phyloP scores from a whole-genome alignment of 1,140 invertebrate species.

The Drosophila watanabei region DNA sequence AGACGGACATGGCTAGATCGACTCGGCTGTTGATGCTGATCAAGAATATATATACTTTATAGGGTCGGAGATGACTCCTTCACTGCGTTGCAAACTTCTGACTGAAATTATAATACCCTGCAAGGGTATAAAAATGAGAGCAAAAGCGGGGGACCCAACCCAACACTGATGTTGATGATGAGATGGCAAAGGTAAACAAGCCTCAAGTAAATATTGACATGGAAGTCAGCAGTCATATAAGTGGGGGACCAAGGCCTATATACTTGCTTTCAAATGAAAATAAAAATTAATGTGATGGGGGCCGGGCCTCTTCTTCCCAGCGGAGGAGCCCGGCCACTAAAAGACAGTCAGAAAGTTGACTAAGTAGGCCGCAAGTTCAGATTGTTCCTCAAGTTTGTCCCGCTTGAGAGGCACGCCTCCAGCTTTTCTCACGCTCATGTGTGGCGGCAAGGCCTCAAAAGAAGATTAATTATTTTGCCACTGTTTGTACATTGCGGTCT shows the following conservation, averaged over 20 bases:
- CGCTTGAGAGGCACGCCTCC: not conserved
- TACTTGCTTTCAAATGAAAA: slow-evolving; percentile 24
- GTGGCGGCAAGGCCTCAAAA: slow-evolving; percentile 18
- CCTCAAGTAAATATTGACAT: slow-evolving; percentile 68
- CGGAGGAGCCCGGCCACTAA: slow-evolving; percentile 27
- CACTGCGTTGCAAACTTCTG: too few relatives aligned
- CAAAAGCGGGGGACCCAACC: not conserved
- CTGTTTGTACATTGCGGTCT: slow-evolving; percentile 18
- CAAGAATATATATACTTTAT: too few relatives aligned
- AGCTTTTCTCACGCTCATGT: slow-evolving; percentile 17
- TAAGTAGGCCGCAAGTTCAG: slow-evolving; percentile 47
- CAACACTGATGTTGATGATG: slow-evolving; percentile 47
- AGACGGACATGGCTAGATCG: too few relatives aligned
- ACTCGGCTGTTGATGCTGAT: too few relatives aligned
- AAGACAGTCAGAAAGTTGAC: slow-evolving; percentile 44
- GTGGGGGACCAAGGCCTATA: not conserved
- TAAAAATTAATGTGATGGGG: slow-evolving; percentile 28
- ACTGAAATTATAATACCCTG: too few relatives aligned
- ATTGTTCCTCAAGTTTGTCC: slow-evolving; percentile 33
- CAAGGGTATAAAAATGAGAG: slow-evolving; percentile 33
- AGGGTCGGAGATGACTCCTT: too few relatives aligned
- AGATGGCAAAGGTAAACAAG: slow-evolving; percentile 71
- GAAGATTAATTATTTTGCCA: slow-evolving; percentile 69
- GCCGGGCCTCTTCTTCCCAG: not conserved
- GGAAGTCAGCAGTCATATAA: slow-evolving; percentile 41